phyloP scores from a whole-genome alignment of 2,113 vertebrate genomes.

The Saguinus imperator region DNA sequence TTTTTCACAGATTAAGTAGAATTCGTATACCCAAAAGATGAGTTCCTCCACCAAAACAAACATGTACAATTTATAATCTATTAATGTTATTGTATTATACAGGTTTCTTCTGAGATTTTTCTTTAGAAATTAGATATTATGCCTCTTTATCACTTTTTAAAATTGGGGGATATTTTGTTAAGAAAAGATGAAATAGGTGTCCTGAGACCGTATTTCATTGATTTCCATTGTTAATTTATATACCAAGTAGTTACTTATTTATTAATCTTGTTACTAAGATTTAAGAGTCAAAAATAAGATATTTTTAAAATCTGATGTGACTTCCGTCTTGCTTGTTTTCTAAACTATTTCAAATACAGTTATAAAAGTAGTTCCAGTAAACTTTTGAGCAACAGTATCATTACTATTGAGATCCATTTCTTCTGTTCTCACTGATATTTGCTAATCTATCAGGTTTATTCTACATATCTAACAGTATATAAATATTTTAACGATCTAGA shows the following conservation, averaged over 20 bases:
- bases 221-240: not conserved
- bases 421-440: not conserved
- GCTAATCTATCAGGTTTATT: not conserved
- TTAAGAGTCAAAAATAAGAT: not conserved
- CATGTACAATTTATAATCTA: not conserved
- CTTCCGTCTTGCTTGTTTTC: not conserved
- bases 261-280: not conserved
- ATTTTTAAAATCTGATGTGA: not conserved
- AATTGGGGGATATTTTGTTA: no score
- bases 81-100: not conserved
- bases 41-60: not conserved
- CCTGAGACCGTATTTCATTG: not conserved
- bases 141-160: not conserved
- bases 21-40: not conserved
- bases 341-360: not conserved
- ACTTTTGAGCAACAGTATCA: not conserved
- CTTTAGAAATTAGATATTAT: not conserved
- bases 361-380: not conserved
- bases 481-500: not conserved
- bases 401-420: not conserved
- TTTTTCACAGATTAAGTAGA: not conserved
- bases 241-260: not conserved
- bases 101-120: not conserved
- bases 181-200: not conserved
- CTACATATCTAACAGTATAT: not conserved